phyloP scores from a whole-genome alignment of 2,113 vertebrate species.

The Chaetura pelagica region DNA sequence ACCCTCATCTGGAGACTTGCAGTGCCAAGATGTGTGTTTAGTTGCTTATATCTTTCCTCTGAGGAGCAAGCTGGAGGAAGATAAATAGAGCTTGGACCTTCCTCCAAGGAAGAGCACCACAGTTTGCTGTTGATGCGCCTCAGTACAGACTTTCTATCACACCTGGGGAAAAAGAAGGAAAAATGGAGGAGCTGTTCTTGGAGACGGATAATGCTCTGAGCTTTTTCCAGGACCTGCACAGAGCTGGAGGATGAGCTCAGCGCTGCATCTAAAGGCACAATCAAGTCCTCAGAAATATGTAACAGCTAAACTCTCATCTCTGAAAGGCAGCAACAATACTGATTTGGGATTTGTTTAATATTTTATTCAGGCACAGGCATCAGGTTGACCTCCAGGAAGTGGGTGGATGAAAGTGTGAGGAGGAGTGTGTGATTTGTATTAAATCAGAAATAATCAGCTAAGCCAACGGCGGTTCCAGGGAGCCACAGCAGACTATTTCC shows the following conservation, averaged over 20 bases:
- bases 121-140: not conserved
- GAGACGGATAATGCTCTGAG: not conserved
- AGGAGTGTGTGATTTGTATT: conserved; percentile 6
- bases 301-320: not conserved
- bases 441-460: conserved; percentile 66
- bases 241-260: not conserved
- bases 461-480: conserved; percentile 18
- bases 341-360: not conserved
- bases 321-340: not conserved
- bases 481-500: conserved; percentile 39
- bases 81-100: not conserved
- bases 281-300: not conserved
- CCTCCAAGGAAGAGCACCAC: not conserved
- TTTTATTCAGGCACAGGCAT: not conserved
- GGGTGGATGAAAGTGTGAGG: not conserved
- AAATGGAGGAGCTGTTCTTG: not conserved
- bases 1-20: not conserved
- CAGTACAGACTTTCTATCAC: not conserved
- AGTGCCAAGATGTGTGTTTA: not conserved
- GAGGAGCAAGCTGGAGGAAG: not conserved
- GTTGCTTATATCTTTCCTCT: not conserved
- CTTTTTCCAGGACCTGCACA: accelerated
- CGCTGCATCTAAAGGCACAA: accelerated
- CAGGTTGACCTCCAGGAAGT: not conserved
- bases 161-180: not conserved